Percentiles rank a stretch among this genome's conserved stretches.
Evolutionary conservation across 2,113 vertebrate species (phyloP).

Genomic region (Labeo catla): DNA sequence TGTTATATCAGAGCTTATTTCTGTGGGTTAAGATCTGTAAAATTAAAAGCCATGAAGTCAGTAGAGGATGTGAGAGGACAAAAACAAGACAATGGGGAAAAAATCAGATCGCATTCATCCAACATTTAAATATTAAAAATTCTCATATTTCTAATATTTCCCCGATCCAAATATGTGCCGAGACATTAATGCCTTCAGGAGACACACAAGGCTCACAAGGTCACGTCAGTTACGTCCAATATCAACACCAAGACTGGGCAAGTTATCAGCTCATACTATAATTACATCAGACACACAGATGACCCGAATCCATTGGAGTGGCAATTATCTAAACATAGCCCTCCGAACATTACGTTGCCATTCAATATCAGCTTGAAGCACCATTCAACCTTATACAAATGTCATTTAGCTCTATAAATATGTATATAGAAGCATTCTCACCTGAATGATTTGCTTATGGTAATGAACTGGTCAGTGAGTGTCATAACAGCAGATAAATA

Average conservation of each 20-base stretch:
- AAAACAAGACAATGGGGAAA: background rate
- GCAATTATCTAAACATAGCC: slow-evolving; percentile 20
- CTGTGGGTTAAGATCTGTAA: background rate
- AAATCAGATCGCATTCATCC: background rate
- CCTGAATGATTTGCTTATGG: slow-evolving; percentile 3
- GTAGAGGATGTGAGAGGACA: background rate
- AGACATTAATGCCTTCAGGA: background rate
- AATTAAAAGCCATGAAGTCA: background rate
- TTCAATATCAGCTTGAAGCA: background rate
- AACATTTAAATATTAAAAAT: background rate
- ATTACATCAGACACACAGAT: slow-evolving; percentile 34
- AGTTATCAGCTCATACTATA: slow-evolving; percentile 17
- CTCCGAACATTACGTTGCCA: background rate
- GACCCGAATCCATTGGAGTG: background rate
- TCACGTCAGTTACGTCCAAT: slow-evolving; percentile 22
- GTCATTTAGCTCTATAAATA: slow-evolving; percentile 28
- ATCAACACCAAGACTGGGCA: slow-evolving; percentile 31
- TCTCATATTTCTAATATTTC: background rate
- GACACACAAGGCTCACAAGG: background rate
- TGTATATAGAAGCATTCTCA: slow-evolving; percentile 10
- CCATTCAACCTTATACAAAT: slow-evolving; percentile 16
- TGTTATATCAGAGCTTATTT: slow-evolving; percentile 13
- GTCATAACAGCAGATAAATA: background rate
- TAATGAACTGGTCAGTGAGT: slow-evolving; percentile 18
- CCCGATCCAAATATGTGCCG: background rate